A percentile compares a stretch with the other conserved stretches of the same genome.
Conservation (phyloP, 2,113 vertebrate species). For the Chaetops frenatus region DNA sequence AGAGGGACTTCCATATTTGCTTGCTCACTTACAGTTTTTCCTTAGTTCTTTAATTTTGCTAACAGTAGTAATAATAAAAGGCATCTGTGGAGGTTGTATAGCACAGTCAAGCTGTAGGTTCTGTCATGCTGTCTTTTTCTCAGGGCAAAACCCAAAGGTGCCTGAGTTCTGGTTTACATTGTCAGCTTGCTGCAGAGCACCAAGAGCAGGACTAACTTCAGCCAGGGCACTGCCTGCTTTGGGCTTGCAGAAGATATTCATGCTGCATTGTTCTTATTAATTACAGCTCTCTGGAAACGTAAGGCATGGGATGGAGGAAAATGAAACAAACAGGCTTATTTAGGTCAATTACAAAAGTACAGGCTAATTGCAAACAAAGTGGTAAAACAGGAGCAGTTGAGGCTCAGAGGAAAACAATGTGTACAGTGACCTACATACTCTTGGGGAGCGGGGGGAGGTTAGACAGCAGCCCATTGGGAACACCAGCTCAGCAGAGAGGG, state of each 20-base stretch:
- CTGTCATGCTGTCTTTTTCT: neutral
- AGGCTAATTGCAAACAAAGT: slow-evolving; percentile 15
- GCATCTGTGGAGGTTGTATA: neutral
- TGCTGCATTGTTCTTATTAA: neutral
- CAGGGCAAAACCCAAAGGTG: neutral
- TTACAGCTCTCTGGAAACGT: neutral
- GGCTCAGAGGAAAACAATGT: neutral
- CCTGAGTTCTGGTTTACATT: neutral
- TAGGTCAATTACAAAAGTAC: slow-evolving; percentile 40
- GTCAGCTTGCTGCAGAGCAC: neutral
- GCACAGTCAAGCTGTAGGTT: neutral
- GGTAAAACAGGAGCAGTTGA: neutral
- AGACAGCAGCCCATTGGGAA: neutral
- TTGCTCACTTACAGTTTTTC: neutral
- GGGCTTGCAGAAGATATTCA: neutral
- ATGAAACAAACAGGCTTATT: slow-evolving; percentile 42
- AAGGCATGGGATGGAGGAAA: neutral
- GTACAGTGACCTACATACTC: slow-evolving; percentile 27
- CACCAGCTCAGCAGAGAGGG: neutral
- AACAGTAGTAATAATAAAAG: neutral
- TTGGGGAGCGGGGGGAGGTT: neutral
- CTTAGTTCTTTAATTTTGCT: neutral
- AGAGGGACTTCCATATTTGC: neutral
- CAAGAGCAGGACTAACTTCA: neutral
- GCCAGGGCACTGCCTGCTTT: neutral